A percentile compares a stretch with the other conserved stretches of the same genome.
phyloP scores from a whole-genome alignment of 1,140 invertebrate genomes.

The Lamellibrachia luymesi region DNA sequence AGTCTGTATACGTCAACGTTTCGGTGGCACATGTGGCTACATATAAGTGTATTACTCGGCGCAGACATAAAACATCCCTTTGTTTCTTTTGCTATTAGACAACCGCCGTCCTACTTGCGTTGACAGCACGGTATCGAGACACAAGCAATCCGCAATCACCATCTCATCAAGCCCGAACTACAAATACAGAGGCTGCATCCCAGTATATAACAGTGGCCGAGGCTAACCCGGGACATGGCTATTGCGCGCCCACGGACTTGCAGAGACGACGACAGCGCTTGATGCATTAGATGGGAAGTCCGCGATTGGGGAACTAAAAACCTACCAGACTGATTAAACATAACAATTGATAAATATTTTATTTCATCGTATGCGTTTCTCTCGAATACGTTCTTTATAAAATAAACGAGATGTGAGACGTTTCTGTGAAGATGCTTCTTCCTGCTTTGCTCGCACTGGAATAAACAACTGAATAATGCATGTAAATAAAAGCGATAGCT shows the following conservation, averaged over 20 bases:
- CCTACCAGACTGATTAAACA: not conserved
- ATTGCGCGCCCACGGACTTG: not conserved
- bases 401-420: not conserved
- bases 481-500: not conserved
- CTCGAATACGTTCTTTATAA: not conserved
- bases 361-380: not conserved
- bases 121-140: not conserved
- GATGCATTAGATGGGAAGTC: not conserved
- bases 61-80: not conserved
- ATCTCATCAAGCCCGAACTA: not conserved
- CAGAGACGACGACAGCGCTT: not conserved
- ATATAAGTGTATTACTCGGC: not conserved
- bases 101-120: not conserved
- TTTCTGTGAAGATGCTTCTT: not conserved
- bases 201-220: not conserved
- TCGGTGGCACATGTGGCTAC: not conserved
- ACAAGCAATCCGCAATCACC: not conserved
- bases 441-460: not conserved
- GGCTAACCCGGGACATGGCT: not conserved
- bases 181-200: not conserved
- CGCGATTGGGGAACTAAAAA: not conserved
- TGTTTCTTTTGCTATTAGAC: not conserved
- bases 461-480: not conserved
- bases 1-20: not conserved
- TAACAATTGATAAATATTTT: not conserved